Evolutionary conservation across 2,888 invertebrate species (phyloP).

Genomic region (Anarsia innoxiella): DNA sequence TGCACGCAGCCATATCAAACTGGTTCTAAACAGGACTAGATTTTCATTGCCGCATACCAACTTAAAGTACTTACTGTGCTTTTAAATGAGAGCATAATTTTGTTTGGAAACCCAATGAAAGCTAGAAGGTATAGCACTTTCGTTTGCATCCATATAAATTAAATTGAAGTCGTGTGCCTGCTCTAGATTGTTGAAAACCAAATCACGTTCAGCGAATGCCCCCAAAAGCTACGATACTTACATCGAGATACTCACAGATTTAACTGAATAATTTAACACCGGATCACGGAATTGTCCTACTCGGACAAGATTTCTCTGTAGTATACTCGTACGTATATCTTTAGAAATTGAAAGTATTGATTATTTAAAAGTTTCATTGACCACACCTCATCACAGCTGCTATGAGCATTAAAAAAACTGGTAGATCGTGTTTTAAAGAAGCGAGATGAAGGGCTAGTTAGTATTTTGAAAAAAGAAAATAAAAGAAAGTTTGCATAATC

Average conservation of each 20-base stretch:
- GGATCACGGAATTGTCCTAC: slow-evolving; percentile 40
- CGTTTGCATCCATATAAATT: slow-evolving; percentile 37
- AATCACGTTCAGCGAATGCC: slow-evolving; percentile 51
- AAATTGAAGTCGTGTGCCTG: slow-evolving; percentile 27
- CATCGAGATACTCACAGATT: slow-evolving; percentile 33
- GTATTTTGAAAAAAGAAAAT: no score
- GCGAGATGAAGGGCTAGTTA: no score
- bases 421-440: no score
- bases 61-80: background rate
- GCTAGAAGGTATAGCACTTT: slow-evolving; percentile 28
- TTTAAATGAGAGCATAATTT: background rate
- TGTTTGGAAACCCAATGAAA: slow-evolving; percentile 32
- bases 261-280: slow-evolving; percentile 32
- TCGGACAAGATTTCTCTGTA: slow-evolving; percentile 39
- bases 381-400: no score
- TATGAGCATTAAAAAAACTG: no score
- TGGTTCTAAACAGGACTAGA: slow-evolving; percentile 20
- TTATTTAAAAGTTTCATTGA: no score
- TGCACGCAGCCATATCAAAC: slow-evolving; percentile 25
- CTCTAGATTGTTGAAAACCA: slow-evolving; percentile 37
- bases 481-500: no score
- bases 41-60: slow-evolving; percentile 45
- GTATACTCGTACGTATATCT: no score
- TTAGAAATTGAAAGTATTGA: slow-evolving; percentile 24
- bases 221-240: slow-evolving; percentile 31